Base-by-base conservation (phyloP, 1,140 invertebrate species). In the Galleria mellonella region DNA sequence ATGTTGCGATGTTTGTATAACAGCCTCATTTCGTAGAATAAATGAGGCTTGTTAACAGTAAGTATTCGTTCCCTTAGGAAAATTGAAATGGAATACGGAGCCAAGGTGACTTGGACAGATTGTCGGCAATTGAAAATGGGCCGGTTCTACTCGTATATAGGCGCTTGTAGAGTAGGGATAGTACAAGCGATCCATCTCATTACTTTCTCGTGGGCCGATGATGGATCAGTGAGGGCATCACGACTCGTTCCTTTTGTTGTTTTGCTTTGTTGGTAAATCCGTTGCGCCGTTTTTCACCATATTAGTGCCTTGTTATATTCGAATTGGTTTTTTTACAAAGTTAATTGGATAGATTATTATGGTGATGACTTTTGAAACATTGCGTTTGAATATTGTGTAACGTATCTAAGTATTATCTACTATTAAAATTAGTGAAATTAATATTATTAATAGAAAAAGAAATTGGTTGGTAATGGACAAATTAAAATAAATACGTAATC, bases 181-280 rank as follows among this genome's bases (percentile, higher is more conserved):
- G 81, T 82, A 63, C 52, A 55, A 67, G 67, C 68, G 65, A 84
- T 84, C 72, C 70, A 82, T 84, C 77, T 77, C 71, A 58, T 23
- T 23, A 62, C 58, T 63, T 72, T 67, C 65, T 64, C 67, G n/a
- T n/a, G n/a, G 59, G 40, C 51, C 63, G 65, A 62, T 75, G 76
- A 77, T 79, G 75, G 75, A 79, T 79, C 70, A 62, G 59, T 71
- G 72, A 82, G 77, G 72, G 62, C 51, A 65, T 73, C 75, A 74
- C 72, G 75, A 72, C 60, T 72, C 43, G 68, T 68, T 65, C 51
- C 55, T 62, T n/a, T 69, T 71, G 72, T 83, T 73, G 65, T 82
- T 77, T 78, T 77, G 67, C 62, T 77, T 65, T 74, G 68, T 78
- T 73, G 69, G 63, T 82, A 72, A 77, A 79, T 57, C 62, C 61